These are phyloP conservation scores for Cepphus grylle DNA, from an alignment of 2,113 vertebrate genomes.

Conservation along the genomic window DNA sequence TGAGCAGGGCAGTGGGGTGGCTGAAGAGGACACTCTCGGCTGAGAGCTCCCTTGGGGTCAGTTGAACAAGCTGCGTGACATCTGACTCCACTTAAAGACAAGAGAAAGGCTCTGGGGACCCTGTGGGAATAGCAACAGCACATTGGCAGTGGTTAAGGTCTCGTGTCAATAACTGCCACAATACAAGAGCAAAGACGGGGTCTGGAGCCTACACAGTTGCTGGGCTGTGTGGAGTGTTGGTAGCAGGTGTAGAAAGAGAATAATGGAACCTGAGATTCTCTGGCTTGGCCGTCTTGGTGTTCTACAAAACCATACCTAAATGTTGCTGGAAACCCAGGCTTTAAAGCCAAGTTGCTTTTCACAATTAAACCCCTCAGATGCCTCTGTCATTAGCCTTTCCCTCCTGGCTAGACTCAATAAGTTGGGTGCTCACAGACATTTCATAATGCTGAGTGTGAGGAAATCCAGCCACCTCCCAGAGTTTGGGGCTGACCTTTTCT, in stretches of 20 bases:
- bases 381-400: not conserved
- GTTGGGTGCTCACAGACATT: not conserved
- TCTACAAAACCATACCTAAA: not conserved
- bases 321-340: not conserved
- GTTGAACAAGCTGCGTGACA: not conserved
- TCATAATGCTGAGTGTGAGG: not conserved
- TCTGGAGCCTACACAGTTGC: not conserved
- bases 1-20: not conserved
- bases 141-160: not conserved
- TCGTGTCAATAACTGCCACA: not conserved
- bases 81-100: not conserved
- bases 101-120: not conserved
- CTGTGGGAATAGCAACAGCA: not conserved
- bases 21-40: not conserved
- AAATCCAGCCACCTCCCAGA: not conserved
- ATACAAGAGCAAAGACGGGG: not conserved
- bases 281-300: not conserved
- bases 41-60: not conserved
- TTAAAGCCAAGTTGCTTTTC: not conserved
- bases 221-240: not conserved
- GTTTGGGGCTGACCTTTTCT: not conserved
- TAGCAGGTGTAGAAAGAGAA: not conserved
- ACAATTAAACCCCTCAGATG: not conserved
- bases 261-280: not conserved
- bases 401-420: not conserved